Evolutionary conservation across 2,888 invertebrate genomes (phyloP).

Genomic region (Nasonovia ribisnigri): DNA sequence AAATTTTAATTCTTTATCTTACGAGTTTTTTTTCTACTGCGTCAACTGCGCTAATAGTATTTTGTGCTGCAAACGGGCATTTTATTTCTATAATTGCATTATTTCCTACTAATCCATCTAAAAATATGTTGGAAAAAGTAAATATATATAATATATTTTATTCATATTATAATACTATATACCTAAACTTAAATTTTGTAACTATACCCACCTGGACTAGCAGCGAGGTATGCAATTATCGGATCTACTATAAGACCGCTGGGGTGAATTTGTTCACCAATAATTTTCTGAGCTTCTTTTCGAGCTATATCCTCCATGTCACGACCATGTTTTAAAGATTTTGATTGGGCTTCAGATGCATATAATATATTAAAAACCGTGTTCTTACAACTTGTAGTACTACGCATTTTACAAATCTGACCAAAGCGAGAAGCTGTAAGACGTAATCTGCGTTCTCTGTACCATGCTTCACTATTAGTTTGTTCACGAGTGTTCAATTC

Average conservation of each 20-base stretch:
- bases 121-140: not conserved
- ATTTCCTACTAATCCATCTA: not conserved
- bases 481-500: not conserved
- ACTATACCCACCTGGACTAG: constrained; percentile 19
- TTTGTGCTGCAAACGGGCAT: not conserved
- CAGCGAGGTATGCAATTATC: not conserved
- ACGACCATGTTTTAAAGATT: constrained; percentile 5
- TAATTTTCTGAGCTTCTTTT: not conserved
- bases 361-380: constrained; percentile 23
- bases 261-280: not conserved
- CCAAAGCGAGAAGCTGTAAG: constrained; percentile 30
- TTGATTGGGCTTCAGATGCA: constrained; percentile 10
- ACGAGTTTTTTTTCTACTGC: constrained; percentile 14
- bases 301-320: not conserved
- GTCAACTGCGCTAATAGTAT: not conserved
- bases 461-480: not conserved
- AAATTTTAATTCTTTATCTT: not conserved
- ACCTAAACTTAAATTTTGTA: not conserved
- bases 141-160: too few relatives aligned
- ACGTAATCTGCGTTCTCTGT: not conserved
- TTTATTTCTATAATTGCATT: not conserved
- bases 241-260: constrained; percentile 7
- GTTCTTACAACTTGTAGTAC: not conserved
- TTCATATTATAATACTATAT: too few relatives aligned
- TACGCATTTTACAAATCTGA: constrained; percentile 22